Evolutionary conservation across 2,888 invertebrate species (phyloP).

Genomic region (Nemoura dubitans): DNA sequence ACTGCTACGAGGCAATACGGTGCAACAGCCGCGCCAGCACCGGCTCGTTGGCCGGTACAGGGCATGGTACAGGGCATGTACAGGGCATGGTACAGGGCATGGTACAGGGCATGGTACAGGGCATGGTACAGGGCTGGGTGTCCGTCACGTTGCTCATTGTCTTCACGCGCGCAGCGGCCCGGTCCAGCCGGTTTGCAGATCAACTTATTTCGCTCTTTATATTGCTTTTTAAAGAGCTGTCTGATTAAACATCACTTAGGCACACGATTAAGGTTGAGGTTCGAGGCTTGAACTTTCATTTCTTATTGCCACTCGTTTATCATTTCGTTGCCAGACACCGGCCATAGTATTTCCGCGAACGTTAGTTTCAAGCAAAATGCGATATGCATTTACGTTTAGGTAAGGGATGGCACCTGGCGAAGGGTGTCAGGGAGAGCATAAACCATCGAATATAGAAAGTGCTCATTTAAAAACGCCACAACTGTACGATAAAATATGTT

Average conservation of each 20-base stretch:
- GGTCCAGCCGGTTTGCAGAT: background rate
- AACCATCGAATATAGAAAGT: background rate
- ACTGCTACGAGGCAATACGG: too few relatives aligned
- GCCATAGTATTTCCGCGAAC: background rate
- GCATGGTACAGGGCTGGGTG: too few relatives aligned
- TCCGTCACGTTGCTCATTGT: background rate
- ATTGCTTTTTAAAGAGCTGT: background rate
- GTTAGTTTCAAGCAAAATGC: background rate
- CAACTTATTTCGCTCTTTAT: constrained; percentile 3
- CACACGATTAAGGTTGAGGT: background rate
- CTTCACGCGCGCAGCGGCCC: background rate
- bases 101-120: too few relatives aligned
- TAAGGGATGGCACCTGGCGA: background rate
- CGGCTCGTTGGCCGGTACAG: too few relatives aligned
- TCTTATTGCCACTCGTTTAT: background rate
- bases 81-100: too few relatives aligned
- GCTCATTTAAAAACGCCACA: background rate
- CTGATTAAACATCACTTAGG: constrained; percentile 5
- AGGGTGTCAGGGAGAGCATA: background rate
- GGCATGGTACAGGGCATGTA: too few relatives aligned
- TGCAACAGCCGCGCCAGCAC: too few relatives aligned
- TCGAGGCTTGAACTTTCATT: background rate
- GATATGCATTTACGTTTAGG: background rate
- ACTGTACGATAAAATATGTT: background rate
- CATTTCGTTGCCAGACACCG: background rate